Evolutionary conservation across 2,113 vertebrate genomes (phyloP), one percentile per base, ranked within the genome.

Genomic region (Pygoscelis antarcticus): DNA sequence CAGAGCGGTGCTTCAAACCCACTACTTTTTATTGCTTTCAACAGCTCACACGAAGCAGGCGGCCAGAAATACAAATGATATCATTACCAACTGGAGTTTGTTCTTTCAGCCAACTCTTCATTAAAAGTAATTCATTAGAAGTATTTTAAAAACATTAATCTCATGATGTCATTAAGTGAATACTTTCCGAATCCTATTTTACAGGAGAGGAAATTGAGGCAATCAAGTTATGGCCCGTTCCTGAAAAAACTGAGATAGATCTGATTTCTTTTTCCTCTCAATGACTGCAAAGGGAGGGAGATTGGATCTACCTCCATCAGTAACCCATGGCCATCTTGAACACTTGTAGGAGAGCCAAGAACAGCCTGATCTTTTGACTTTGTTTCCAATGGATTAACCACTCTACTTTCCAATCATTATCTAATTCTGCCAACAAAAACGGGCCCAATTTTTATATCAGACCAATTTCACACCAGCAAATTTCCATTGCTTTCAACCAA

Each of bases 241-340:
- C 95, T 95, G 87, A 95, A 95, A 95, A 91, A 69, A 69, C 27
- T 58, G 81, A 93, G 96, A 96, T 94, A 91, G 93, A 90, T 70
- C 75, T 70, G 78, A 93, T 91, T 91, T 90, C 81, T 94, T 91
- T 90, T 97, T 95, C 85, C 92, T 93, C 81, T 80, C 55, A 12
- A 74, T 47, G 72, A 57, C 68, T 20, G 8, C 79, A 93, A 84
- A 87, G 69, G 60, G 32, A 92, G 14, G 26, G 42, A 90, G 95
- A 88, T 74, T 88, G 89, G 78, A 91, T 90, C 84, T 88, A 32
- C 42, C 52, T 83, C 79, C 55, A 60, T 18, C 58, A 81, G 47
- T 44, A 93, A 12, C 84, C 88, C 51, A 27, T 44, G 74, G 91
- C 66, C 89, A 90, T 89, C 71, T 36, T 30, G 26, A 83, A 42